Base-by-base conservation (phyloP, 2,888 invertebrate genomes). In the Hyposoter didymator region DNA sequence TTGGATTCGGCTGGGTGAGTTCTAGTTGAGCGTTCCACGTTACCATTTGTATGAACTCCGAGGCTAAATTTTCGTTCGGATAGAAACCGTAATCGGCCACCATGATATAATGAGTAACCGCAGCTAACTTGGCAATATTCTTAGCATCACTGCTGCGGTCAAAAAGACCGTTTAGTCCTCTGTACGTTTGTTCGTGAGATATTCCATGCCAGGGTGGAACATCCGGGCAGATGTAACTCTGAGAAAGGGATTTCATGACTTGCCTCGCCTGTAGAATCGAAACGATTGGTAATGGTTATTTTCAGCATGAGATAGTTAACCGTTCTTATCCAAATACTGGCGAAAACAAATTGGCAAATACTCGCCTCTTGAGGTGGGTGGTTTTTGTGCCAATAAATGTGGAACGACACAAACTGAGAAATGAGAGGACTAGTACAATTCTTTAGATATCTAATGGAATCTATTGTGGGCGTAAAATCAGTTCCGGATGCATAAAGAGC, bases 141-240 rank as follows among this genome's bases (percentile, higher is more conserved):
- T 98, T 95, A 0, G 97, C 98, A 12, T 98, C 97, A 94, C 98
- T 98, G 81, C 98, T 97, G 2, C 98, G 98, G 93, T 98, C 98
- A 28, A 98, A 94, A 12, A 98, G 95, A 90, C 96, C 97, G 93
- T n/a, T n/a, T n/a, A 96, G 96, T 72, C 96, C 96, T 94, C 97
- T 98, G 94, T 97, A 98, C 90, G 97, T 96, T 84, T 95, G 95
- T 0, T 96, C 95, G 1, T 95, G 94, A 14, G 93, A 88, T 87
- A 96, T 95, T 90, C 96, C 96, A 70, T 95, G 93, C 94, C 96
- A 98, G 0, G 98, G 97, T 7, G 97, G 95, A 10, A 95, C 94
- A 70, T 94, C 91, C n/a, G 96, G 95, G 92, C 98, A 98, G 93
- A 97, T 97, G 94, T 95, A 97, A 35, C 95, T 95, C 66, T 95